Base-by-base conservation (phyloP, 2,888 invertebrate genomes). In the Dryobota labecula region DNA sequence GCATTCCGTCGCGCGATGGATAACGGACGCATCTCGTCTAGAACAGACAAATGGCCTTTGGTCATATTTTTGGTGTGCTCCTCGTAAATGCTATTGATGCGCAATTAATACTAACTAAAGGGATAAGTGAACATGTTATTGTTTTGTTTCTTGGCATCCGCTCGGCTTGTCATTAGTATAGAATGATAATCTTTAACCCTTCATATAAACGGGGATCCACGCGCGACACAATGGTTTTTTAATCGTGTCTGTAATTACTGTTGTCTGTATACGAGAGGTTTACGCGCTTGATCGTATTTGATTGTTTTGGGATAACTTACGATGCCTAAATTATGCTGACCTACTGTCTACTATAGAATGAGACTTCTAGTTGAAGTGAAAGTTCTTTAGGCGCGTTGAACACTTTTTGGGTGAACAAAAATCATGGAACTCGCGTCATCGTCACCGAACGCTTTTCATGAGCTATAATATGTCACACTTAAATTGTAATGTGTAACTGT, bases 41-140 rank as follows among this genome's bases (percentile, higher is more conserved):
- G 88, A 93, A 93, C 93, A 93, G 90, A 93, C 90, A 93, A 93
- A 93, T 89, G 90, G 90, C 85, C 90, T 88, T 84, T 83, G 88
- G 89, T 83, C 84, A 83, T 65, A 74, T 81, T 69, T 73, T 60
- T 64, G 53, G 49, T 56, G 75, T 65, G 77, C 61, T 77, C 60
- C 24, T 47, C 15, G 38, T 76, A n/a, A 20, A 63, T 30, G 18
- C 15, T 61, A 45, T 51, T 57, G n/a, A 72, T 36, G 13, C 27
- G 38, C 70, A 43, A 81, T 7, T 54, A 41, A 61, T 51, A 63
- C 53, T 53, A 77, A 56, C 24, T 57, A 41, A 27, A 8, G 11
- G 51, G 6, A 45, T 30, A 33, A 51, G 33, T 61, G 20, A 49
- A 56, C 7, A 24, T 53, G 36, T 56, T 70, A 45, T 36, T 8